Base-by-base conservation (phyloP, 2,113 vertebrate genomes). In the Rallus limicola region DNA sequence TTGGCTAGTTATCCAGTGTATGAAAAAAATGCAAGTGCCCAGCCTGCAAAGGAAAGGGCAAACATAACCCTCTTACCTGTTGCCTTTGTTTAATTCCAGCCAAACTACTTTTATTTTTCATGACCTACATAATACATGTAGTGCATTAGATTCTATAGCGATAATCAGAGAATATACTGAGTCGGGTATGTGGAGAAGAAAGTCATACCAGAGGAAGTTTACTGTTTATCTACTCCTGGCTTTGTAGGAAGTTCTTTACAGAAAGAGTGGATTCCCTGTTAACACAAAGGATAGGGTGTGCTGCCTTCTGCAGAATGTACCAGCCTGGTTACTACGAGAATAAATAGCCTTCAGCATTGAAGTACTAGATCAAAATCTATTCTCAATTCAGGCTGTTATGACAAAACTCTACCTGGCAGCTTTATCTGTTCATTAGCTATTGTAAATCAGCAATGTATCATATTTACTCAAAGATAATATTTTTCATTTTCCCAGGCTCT, bases 321-420 rank as follows among this genome's bases (percentile, higher is more conserved):
- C 4, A 16, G 70, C n/a, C 7, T 31, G 46, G 60, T 34, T 80
- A 70, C 21, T 4, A 36, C 76, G 11, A 93, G 50, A 62, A 52
- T 52, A 52, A 86, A 88, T 52, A 86, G 72, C 88, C 86, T 75
- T 92, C 64, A 86, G 95, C 56, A 59, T 33, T 84, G 68, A 83
- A 93, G 42, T 31, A 42, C 34, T 42, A 96, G 93, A 86, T 92
- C 80, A 97, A 95, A 95, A 93, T 82, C 76, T 87, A 18, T 84
- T 95, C 90, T 93, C 36, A 84, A 90, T 71, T 80, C 90, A 70
- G 64, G 56, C 10, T 91, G 62, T 76, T 65, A 72, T 85, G 55
- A 91, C 71, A 88, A 64, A 93, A 90, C 29, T 72, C 79, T 88
- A 75, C 77, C 48, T 79, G 62, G 77, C 21, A 2, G 56, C 68